A percentile compares a stretch with the other conserved stretches of the same genome.
phyloP scores from a whole-genome alignment of 2,888 invertebrate species.

The Chaitophorus viminalis region DNA sequence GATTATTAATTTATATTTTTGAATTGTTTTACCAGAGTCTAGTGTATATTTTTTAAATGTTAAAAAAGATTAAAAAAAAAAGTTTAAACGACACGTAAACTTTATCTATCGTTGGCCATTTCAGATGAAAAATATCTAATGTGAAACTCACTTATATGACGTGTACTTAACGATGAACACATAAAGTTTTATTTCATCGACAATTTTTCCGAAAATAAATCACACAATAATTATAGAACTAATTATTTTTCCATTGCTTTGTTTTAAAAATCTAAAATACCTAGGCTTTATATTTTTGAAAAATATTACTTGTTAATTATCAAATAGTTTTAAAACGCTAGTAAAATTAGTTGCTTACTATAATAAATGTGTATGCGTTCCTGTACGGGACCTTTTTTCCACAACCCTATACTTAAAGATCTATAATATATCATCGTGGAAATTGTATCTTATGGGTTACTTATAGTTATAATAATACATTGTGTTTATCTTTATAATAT shows the following conservation, averaged over 20 bases:
- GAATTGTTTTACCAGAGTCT: not conserved
- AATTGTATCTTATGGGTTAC: too few species aligned
- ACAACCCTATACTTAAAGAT: too few species aligned
- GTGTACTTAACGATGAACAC: too few species aligned
- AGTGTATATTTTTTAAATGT: not conserved
- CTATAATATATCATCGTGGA: too few species aligned
- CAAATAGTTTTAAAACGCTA: too few species aligned
- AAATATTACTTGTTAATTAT: too few species aligned
- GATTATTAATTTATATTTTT: not conserved
- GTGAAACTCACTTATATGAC: too few species aligned
- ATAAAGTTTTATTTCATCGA: not conserved
- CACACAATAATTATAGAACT: not conserved
- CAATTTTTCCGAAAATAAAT: not conserved
- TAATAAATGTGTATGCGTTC: too few species aligned
- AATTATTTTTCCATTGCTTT: not conserved
- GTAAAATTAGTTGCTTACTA: too few species aligned
- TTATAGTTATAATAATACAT: too few species aligned
- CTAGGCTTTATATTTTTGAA: not conserved
- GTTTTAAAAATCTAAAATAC: not conserved
- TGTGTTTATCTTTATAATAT: too few species aligned
- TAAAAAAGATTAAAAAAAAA: not conserved
- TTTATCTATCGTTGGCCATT: not conserved
- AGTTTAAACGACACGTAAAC: not conserved
- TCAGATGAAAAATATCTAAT: not conserved
- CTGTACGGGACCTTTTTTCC: too few species aligned